These are phyloP conservation scores for Mastigias papua DNA, from an alignment of 30 jellyfish, hydroid and myxozoan genomes.

Conservation along the genomic window DNA sequence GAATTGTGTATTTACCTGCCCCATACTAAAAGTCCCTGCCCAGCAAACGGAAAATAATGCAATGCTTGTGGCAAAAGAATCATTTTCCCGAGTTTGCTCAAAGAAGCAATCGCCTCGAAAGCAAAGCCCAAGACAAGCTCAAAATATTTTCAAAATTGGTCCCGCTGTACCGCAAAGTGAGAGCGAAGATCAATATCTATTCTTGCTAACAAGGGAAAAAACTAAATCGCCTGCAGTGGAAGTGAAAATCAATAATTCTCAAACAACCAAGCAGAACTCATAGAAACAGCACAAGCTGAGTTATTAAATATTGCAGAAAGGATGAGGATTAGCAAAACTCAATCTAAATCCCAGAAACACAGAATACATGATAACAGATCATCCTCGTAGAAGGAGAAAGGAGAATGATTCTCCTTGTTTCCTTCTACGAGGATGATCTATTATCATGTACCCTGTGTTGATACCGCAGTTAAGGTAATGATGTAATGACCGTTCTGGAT, in stretches of 20 bases:
- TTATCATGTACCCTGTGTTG: no score
- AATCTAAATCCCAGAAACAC: no score
- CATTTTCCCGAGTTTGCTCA: constrained; percentile 37
- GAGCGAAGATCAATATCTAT: constrained; percentile 41
- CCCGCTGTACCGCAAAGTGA: constrained; percentile 20
- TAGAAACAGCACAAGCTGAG: no score
- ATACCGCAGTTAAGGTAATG: no score
- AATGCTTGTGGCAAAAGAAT: constrained; percentile 33
- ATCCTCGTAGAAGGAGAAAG: no score
- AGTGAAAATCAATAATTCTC: constrained; percentile 36
- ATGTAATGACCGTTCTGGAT: no score
- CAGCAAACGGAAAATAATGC: constrained; percentile 57
- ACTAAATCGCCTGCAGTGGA: constrained; percentile 36
- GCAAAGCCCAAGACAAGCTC: constrained; percentile 3
- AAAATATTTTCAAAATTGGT: constrained; percentile 17
- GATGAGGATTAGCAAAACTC: no score
- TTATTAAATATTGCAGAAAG: no score
- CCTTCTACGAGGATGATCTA: no score
- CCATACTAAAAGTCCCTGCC: constrained; percentile 43
- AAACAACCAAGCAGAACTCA: no score
- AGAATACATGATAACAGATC: no score
- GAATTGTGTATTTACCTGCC: constrained; percentile 52
- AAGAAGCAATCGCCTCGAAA: background rate
- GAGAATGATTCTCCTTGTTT: no score
- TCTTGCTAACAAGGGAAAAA: constrained; percentile 19